phyloP scores from a whole-genome alignment of 2,113 vertebrate species.

The Sphaerodactylus townsendi region DNA sequence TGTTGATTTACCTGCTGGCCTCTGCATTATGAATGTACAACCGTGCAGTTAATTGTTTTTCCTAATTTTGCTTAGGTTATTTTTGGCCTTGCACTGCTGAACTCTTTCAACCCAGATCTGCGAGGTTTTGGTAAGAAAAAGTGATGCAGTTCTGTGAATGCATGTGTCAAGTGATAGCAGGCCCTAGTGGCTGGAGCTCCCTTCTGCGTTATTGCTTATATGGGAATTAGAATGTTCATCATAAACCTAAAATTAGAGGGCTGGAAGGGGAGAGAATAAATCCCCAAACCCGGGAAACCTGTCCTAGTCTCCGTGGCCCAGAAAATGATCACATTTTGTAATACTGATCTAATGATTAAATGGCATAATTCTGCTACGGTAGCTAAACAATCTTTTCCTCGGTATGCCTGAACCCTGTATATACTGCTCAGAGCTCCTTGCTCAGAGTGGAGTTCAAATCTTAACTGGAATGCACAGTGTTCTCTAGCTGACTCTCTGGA shows the following conservation, averaged over 20 bases:
- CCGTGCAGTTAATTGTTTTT: not conserved
- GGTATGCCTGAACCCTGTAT: not conserved
- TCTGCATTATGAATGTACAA: not conserved
- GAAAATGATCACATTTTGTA: not conserved
- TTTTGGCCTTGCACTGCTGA: slow-evolving; percentile 96
- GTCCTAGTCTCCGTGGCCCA: not conserved
- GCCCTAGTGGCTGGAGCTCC: not conserved
- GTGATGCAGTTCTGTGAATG: not conserved
- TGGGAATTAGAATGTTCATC: not conserved
- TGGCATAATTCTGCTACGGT: not conserved
- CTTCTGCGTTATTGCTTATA: not conserved
- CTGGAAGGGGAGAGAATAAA: too few species aligned
- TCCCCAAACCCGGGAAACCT: not conserved
- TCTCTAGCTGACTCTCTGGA: not conserved
- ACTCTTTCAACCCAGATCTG: slow-evolving; percentile 94
- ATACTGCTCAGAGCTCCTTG: not conserved
- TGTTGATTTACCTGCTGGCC: not conserved
- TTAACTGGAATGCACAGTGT: not conserved
- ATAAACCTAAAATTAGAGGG: not conserved
- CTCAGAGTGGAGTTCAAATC: not conserved
- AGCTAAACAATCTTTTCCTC: not conserved
- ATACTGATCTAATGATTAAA: not conserved
- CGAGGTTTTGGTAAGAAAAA: slow-evolving; percentile 90
- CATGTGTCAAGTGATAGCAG: not conserved
- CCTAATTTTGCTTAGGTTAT: slow-evolving; percentile 84